Base-by-base conservation (phyloP, 2,797 vertebrate genomes). In the Pangasius macronema region DNA sequence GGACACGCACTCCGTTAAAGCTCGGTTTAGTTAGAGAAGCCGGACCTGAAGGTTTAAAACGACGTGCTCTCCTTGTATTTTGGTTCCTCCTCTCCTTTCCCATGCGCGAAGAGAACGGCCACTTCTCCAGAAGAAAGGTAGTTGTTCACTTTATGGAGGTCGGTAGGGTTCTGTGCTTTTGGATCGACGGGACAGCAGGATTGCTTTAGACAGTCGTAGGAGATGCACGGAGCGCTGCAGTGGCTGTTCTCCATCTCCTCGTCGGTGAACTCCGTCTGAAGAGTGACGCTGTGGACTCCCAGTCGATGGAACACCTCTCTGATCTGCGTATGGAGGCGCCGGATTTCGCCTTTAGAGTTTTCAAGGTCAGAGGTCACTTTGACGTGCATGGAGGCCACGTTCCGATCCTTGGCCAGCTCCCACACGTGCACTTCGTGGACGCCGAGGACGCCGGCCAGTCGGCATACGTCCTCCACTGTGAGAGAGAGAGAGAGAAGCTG, bases 391-490 rank as follows among this genome's bases (percentile, higher is more conserved):
- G 95, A 95, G 68, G 96, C 97, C 3, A 97, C 95, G 87, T 94
- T 95, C 88, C 96, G 96, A 27, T 96, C 94, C 1, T 93, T 93
- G 33, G 94, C 87, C 3, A 97, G 93, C 84, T 97, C 95, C 97
- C 97, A 97, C 2, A 97, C 75, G 0, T 97, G 97, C 33, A 96
- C 87, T 82, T 97, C 96, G 0, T 97, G 97, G 13, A 97, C 82
- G 33, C 95, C 94, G 65, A 89, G 91, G 11, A 97, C 91, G 0
- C 95, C 95, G 0, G 95, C 93, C 2, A 97, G 87, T 0, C 1
- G 16, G 39, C 93, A 86, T 30, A 97, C 87, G 11, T 92, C 93
- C 20, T 93, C 92, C 92, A 95, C 97, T 97, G 84, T 39, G 30
- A 68, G 24, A 10, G 14, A 84, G 14, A 75, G 18, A 61, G 24